Evolutionary conservation across 2,113 vertebrate genomes (phyloP).

Genomic region (Eulacestoma nigropectus): DNA sequence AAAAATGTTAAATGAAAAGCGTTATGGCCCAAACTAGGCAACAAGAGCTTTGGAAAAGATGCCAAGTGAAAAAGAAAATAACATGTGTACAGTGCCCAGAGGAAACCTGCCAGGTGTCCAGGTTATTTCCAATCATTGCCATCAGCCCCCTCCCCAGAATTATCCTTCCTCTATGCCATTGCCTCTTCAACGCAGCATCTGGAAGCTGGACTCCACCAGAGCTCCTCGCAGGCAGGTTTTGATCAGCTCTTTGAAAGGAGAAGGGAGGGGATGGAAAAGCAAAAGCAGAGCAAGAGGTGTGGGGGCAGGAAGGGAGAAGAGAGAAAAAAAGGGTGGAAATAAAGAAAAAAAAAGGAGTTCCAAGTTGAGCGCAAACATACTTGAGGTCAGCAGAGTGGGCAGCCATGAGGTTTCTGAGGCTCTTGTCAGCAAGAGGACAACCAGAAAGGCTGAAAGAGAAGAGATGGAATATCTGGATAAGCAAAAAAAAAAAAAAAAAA

Average conservation of each 20-base stretch:
- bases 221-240: background rate
- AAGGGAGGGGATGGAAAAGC: conserved; percentile 50
- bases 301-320: background rate
- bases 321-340: conserved; percentile 25
- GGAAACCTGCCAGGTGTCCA: background rate
- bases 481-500: conserved; percentile 52
- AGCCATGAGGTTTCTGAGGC: conserved; percentile 99
- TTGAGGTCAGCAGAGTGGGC: conserved; percentile 99
- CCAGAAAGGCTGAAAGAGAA: conserved; percentile 98
- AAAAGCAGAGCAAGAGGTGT: conserved; percentile 36
- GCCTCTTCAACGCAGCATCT: background rate
- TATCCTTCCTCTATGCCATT: background rate
- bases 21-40: background rate
- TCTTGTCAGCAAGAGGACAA: conserved; percentile 99
- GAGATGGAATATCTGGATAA: conserved; percentile 75
- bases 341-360: conserved; percentile 64
- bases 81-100: background rate
- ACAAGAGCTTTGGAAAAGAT: background rate
- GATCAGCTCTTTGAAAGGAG: conserved; percentile 18
- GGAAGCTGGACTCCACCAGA: background rate
- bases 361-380: conserved; percentile 90
- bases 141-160: background rate
- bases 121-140: background rate
- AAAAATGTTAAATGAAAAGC: background rate
- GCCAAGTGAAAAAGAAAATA: background rate